These are phyloP conservation scores for Tenebrosternarchus preto DNA, from an alignment of 2,113 vertebrate genomes.

Conservation along the genomic window DNA sequence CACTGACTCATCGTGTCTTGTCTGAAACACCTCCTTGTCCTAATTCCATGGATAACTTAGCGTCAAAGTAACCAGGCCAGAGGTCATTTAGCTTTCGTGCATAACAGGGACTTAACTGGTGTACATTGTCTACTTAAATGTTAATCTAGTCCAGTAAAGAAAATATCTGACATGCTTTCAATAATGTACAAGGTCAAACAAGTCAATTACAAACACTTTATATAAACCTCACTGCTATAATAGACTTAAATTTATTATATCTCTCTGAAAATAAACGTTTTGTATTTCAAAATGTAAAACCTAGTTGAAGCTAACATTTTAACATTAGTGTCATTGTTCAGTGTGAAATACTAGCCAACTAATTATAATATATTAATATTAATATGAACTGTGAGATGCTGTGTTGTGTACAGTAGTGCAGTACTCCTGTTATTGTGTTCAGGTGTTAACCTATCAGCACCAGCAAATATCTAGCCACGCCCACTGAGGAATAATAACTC, in stretches of 20 bases:
- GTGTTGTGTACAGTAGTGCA: background rate
- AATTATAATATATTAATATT: too few relatives aligned
- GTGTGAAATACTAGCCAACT: too few relatives aligned
- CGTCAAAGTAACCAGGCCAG: background rate
- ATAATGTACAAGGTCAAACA: too few relatives aligned
- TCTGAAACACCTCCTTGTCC: slow-evolving; percentile 50
- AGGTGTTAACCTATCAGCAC: background rate
- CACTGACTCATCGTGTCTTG: slow-evolving; percentile 49
- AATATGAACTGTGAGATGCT: background rate
- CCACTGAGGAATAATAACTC: slow-evolving; percentile 34
- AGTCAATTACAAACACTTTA: too few relatives aligned
- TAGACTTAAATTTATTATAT: too few relatives aligned
- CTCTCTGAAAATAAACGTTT: too few relatives aligned
- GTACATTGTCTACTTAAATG: background rate
- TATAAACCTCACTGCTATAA: too few relatives aligned
- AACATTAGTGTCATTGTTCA: too few relatives aligned
- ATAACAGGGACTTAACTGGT: background rate
- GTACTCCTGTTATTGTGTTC: background rate
- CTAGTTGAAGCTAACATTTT: too few relatives aligned
- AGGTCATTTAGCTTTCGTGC: background rate
- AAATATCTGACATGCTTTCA: too few relatives aligned
- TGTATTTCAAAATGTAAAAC: too few relatives aligned
- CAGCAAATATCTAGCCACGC: slow-evolving; percentile 10
- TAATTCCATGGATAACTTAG: slow-evolving; percentile 20
- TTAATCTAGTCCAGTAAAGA: background rate